Evolutionary conservation across 2,888 invertebrate genomes (phyloP), one percentile per base, ranked within the genome.

Genomic region (Unio delphinus): DNA sequence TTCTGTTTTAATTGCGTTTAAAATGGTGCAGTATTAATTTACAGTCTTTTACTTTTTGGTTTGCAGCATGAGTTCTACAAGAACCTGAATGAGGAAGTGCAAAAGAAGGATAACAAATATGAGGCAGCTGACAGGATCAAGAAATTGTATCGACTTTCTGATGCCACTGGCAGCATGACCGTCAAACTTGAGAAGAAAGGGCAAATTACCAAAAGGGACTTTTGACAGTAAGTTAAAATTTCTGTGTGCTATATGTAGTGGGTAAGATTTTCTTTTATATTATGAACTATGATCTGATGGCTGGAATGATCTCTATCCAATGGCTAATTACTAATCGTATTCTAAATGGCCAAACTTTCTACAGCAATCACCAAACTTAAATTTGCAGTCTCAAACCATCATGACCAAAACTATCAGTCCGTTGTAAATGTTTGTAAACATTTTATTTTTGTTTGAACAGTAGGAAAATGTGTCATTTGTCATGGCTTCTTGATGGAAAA

Each of bases 11-110:
- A 23, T 60, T 60, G 60, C 18, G 6, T 28, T 28, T 17, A 11
- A 28, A 18, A 60, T 28, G 20, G 8, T 20, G 26, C 30, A 34
- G n/a, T 63, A 11, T 45, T 45, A 45, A 62, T n/a, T 18, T 62
- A n/a, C 18, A 30, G n/a, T 23, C 17, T 55, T 57, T 70, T 26
- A 6, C 30, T 8, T 20, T 45, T 28, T 20, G 54, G 56, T 45
- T 71, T 76, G n/a, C 77, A 87, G 87, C 87, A 87, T 67, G 80
- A 75, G 30, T 87, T 87, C 78, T 87, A 80, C 71, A 65, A 76
- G 61, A 64, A 76, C 3, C 79, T 86, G 65, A 78, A 73, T n/a
- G 81, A 76, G 20, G 83, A 86, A 11, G 71, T 70, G n/a, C 77
- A 75, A 45, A 79, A 76, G 57, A 75, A 78, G 58, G 78, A 78